Conservation (phyloP, 2,113 vertebrate species). For the Notothenia coriiceps region DNA sequence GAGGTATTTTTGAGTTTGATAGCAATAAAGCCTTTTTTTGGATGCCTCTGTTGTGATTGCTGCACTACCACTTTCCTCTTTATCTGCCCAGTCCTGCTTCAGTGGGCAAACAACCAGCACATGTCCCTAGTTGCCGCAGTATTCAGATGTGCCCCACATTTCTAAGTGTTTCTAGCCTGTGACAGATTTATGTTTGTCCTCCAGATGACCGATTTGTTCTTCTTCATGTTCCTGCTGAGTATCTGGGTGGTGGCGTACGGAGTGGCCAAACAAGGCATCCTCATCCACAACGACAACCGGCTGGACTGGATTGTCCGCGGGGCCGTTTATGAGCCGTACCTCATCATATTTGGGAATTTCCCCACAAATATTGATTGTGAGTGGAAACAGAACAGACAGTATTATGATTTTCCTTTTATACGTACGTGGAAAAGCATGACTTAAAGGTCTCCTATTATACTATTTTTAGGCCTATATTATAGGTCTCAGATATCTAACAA, state of each 20-base stretch:
- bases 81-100: too few species aligned
- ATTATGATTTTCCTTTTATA: not conserved
- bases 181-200: not conserved
- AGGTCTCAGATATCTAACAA: too few species aligned
- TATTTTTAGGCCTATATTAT: too few species aligned
- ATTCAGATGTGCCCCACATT: not conserved
- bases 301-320: conserved; percentile 94
- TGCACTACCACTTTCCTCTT: too few species aligned
- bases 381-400: conserved; percentile 10
- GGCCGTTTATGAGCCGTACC: conserved; percentile 94
- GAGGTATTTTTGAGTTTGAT: too few species aligned
- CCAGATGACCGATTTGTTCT: conserved; percentile 98
- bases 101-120: not conserved
- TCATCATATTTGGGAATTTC: conserved; percentile 93
- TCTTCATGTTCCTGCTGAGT: conserved; percentile 97
- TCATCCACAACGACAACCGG: conserved; percentile 92
- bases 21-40: too few species aligned
- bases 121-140: not conserved
- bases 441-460: too few species aligned
- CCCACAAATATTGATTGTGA: conserved; percentile 91
- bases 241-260: conserved; percentile 98
- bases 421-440: not conserved
- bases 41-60: too few species aligned
- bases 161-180: not conserved
- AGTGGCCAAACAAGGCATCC: conserved; percentile 96